These are phyloP conservation scores for Enteromius viviparus DNA, from an alignment of 2,797 vertebrate genomes.

Conservation along the genomic window DNA sequence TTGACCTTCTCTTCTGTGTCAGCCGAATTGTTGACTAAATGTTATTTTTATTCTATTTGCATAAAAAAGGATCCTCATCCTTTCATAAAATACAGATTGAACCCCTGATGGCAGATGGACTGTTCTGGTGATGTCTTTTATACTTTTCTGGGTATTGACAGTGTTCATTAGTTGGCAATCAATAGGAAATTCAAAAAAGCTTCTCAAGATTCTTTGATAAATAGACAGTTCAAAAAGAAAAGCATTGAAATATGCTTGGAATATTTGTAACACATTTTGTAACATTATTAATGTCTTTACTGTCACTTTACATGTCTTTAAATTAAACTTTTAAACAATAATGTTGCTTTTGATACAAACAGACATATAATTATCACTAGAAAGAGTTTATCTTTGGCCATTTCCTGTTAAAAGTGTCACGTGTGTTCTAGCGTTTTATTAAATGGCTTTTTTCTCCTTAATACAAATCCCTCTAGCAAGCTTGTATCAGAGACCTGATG, in stretches of 20 bases:
- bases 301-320: not conserved
- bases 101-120: too few species aligned
- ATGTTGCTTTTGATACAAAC: not conserved
- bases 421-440: not conserved
- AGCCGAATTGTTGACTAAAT: too few species aligned
- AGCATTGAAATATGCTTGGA: not conserved
- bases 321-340: not conserved
- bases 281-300: not conserved
- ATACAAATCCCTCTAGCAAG: not conserved
- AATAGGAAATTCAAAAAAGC: too few species aligned
- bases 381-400: not conserved
- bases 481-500: not conserved
- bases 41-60: too few species aligned
- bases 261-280: not conserved
- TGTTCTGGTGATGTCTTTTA: too few species aligned
- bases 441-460: not conserved
- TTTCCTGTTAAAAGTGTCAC: not conserved
- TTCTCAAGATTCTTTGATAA: not conserved
- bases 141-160: too few species aligned
- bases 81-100: too few species aligned
- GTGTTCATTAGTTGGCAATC: too few species aligned
- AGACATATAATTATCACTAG: not conserved
- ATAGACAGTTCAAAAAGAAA: not conserved
- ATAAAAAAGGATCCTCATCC: too few species aligned
- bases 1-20: too few species aligned